Percentiles rank a stretch among this genome's conserved stretches.
These are phyloP conservation scores for Pterocles orientalis DNA, from an alignment of 2,113 vertebrate genomes.

Conservation along the genomic window DNA sequence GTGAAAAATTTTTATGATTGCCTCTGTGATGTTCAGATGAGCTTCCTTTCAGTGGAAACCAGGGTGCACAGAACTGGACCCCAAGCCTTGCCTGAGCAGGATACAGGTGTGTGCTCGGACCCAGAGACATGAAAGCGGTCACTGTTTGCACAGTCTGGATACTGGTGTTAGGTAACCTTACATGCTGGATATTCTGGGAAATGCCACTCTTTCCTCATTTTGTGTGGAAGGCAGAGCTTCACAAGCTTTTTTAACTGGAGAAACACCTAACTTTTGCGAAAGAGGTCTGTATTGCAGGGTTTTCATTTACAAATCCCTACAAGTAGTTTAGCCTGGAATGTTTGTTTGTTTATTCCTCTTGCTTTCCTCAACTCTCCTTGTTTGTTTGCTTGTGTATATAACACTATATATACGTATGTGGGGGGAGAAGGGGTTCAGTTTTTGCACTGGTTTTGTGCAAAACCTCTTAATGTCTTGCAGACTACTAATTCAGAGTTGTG, in stretches of 20 bases:
- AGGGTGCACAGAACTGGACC: background rate
- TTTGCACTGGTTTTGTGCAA: background rate
- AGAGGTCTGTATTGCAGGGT: background rate
- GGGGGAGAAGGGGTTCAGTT: background rate
- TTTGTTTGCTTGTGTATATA: background rate
- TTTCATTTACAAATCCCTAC: background rate
- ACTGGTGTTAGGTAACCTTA: background rate
- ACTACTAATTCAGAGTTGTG: background rate
- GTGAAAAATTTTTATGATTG: background rate
- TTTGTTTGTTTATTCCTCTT: background rate
- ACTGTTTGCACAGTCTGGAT: background rate
- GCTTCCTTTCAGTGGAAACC: background rate
- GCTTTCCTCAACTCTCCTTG: background rate
- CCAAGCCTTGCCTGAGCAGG: background rate
- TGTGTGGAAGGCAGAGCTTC: background rate
- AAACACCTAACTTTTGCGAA: background rate
- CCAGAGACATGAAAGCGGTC: background rate
- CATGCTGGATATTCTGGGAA: background rate
- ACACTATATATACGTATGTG: background rate
- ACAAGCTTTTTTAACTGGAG: background rate
- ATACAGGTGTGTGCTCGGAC: fast-evolving
- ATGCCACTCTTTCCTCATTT: background rate
- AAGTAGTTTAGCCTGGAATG: background rate
- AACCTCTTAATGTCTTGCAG: background rate
- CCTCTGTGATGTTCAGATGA: background rate